Evolutionary conservation across 2,797 vertebrate genomes (phyloP).

Genomic region (Odontamblyopus rebecca): DNA sequence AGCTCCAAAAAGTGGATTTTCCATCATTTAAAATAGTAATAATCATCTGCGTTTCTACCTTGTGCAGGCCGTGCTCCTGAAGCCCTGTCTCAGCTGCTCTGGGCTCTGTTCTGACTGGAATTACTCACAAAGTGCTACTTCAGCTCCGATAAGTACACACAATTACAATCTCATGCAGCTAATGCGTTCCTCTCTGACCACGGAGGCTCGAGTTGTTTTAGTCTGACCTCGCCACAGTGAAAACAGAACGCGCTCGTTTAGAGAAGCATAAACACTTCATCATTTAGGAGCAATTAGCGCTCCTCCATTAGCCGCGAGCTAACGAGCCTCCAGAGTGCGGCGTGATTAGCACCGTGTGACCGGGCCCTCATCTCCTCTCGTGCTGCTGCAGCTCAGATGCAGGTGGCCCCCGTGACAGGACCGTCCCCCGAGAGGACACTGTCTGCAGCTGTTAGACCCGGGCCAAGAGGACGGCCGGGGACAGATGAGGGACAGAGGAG

Average conservation of each 20-base stretch:
- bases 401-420: slow-evolving; percentile 66
- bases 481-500: too few relatives aligned
- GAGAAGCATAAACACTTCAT: slow-evolving; percentile 49
- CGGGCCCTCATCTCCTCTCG: slow-evolving; percentile 29
- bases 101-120: not conserved
- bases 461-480: not conserved
- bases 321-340: slow-evolving; percentile 60
- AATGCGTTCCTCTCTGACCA: not conserved
- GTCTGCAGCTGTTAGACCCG: not conserved
- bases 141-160: not conserved
- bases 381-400: slow-evolving; percentile 49
- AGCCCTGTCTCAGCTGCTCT: not conserved
- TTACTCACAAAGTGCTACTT: not conserved
- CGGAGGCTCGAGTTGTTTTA: not conserved
- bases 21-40: too few relatives aligned
- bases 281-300: slow-evolving; percentile 62
- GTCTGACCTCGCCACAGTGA: slow-evolving; percentile 7
- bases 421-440: not conserved
- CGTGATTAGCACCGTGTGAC: slow-evolving; percentile 52
- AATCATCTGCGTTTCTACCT: too few relatives aligned
- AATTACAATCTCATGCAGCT: not conserved
- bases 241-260: slow-evolving; percentile 32
- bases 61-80: too few relatives aligned
- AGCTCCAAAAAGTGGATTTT: too few relatives aligned
- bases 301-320: slow-evolving; percentile 49